Evolutionary conservation across 2,113 vertebrate species (phyloP), one percentile per base, ranked within the genome.

Genomic region (Megaceryle torquata): DNA sequence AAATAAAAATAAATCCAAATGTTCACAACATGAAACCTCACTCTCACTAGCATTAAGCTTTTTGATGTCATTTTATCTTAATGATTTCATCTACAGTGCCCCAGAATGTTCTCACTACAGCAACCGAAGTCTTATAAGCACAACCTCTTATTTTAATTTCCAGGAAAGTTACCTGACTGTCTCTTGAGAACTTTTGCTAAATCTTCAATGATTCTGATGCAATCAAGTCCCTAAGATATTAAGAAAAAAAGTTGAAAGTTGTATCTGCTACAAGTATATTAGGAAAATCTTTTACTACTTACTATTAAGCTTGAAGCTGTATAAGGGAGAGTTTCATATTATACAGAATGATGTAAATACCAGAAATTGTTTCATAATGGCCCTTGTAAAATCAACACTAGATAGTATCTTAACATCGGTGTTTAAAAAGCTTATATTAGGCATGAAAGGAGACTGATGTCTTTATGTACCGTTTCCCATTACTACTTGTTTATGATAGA

Each of bases 151-250:
- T 63, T 90, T 82, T 15, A 69, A 82, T 91, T 84, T 89, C 91
- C 17, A 69, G 60, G 31, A 95, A 80, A 92, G 31, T 87, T 97
- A 99, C 99, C 99, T 98, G 98, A 91, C 89, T 99, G 99, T 97
- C 99, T 99, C 97, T 97, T 98, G 70, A 99, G 98, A 72, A 98
- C 97, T 97, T 98, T 98, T 33, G 99, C 99, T 96, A 99, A 96
- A 71, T 98, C 98, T 97, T 99, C 98, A 96, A 99, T 99, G 51
- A 99, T 98, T 85, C 79, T 97, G 95, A 99, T 98, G 91, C 99
- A 99, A 91, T 99, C 98, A 80, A 98, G 96, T 39, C 98, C 98
- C 99, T 99, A 81, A 25, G 80, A 96, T 35, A 96, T 89, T 29
- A 94, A 94, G 68, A 75, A 33, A 92, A 54, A 78, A 78, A 60